phyloP scores from a whole-genome alignment of 2,888 invertebrate species.

The Acronicta leporina region DNA sequence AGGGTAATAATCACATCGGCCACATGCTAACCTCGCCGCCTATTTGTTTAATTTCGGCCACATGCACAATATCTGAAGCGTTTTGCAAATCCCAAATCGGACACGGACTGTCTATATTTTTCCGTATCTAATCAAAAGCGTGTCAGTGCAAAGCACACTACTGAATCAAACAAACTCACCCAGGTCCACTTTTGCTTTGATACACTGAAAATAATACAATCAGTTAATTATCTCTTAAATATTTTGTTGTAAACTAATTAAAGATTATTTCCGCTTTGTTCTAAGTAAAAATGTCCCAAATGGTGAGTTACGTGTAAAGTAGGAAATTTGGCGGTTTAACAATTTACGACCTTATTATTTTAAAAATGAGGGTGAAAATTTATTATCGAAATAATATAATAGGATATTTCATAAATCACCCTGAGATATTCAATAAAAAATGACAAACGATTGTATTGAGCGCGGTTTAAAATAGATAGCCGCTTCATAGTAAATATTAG shows the following conservation, averaged over 20 bases:
- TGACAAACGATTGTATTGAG: constrained; percentile 2
- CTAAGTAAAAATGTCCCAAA: constrained; percentile 51
- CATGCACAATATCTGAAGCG: constrained; percentile 57
- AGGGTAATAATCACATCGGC: constrained; percentile 49
- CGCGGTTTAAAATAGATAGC: constrained; percentile 1
- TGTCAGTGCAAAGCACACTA: constrained; percentile 69
- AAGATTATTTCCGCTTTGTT: constrained; percentile 37
- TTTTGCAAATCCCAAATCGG: constrained; percentile 28
- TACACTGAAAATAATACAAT: constrained; percentile 85
- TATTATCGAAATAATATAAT: background rate
- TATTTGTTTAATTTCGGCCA: constrained; percentile 45
- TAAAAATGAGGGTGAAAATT: background rate
- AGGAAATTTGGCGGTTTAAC: too few species aligned
- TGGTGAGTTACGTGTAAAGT: constrained; percentile 35
- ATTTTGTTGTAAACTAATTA: constrained; percentile 10
- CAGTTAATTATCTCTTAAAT: constrained; percentile 57
- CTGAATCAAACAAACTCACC: constrained; percentile 77
- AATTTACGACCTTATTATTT: background rate
- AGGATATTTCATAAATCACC: too few species aligned
- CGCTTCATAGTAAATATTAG: constrained; percentile 3
- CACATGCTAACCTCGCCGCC: constrained; percentile 44
- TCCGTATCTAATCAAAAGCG: constrained; percentile 55
- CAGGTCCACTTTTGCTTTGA: constrained; percentile 83
- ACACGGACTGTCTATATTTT: constrained; percentile 10
- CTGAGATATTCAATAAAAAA: background rate